A percentile compares a stretch with the other conserved stretches of the same genome.
Conservation (phyloP, 2,797 vertebrate genomes). For the Sternarchorhynchus goeldii region DNA sequence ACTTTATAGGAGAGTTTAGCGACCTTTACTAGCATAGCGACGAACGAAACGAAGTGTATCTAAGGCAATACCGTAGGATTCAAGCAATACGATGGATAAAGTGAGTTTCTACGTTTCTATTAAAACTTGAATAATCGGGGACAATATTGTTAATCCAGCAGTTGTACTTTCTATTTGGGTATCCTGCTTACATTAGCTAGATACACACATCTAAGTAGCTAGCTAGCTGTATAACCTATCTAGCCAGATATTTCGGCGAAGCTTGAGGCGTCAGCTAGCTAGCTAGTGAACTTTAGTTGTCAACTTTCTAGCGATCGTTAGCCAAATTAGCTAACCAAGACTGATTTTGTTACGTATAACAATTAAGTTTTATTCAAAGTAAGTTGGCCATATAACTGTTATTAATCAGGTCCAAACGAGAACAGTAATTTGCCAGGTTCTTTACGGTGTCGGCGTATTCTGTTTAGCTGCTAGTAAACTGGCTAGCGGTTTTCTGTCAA, state of each 20-base stretch:
- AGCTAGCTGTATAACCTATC: neutral
- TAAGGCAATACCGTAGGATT: neutral
- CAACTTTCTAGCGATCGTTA: constrained; percentile 14
- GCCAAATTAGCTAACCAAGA: neutral
- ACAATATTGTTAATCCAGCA: neutral
- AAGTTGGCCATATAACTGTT: neutral
- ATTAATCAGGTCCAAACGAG: too few species aligned
- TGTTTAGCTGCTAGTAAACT: neutral
- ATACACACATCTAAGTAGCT: neutral
- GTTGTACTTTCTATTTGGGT: neutral
- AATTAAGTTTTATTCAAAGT: neutral
- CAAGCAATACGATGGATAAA: constrained; percentile 52
- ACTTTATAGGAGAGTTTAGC: neutral
- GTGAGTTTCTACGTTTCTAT: constrained; percentile 35
- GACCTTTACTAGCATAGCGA: constrained; percentile 18
- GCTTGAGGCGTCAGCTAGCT: constrained; percentile 15
- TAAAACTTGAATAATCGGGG: neutral
- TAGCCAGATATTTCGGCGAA: neutral
- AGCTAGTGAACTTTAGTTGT: constrained; percentile 12
- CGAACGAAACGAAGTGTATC: neutral
- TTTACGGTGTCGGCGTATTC: neutral
- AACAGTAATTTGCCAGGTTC: neutral
- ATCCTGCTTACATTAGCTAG: neutral
- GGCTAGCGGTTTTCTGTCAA: constrained; percentile 9
- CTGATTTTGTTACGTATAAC: neutral